Base-by-base conservation (phyloP, 2,888 invertebrate genomes). In the Phlogophora meticulosa region DNA sequence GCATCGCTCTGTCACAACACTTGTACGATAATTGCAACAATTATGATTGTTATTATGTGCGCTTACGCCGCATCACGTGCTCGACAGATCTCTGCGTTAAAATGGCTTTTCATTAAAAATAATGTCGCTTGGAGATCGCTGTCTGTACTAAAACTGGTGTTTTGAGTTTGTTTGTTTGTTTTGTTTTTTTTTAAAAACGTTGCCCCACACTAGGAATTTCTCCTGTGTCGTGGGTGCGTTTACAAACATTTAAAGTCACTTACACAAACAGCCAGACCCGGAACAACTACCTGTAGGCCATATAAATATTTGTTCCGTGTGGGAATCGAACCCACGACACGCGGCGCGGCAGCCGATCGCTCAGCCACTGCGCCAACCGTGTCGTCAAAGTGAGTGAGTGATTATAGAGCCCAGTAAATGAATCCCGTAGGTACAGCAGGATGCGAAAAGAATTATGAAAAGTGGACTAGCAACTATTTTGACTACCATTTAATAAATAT, bases 21-120 rank as follows among this genome's bases (percentile, higher is more conserved):
- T 63, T 66, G 76, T 55, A 75, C 76, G 69, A 70, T 86, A 87
- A 88, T 90, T 89, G 81, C 85, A 61, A 85, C 82, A 86, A 89
- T 87, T 87, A 85, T 80, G 71, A 84, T 84, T 82, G 83, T 85
- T 82, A 87, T 88, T 82, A 85, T 81, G 80, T 82, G 81, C 83
- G 80, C 86, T 83, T 77, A 82, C 81, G 84, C 75, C 67, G 72
- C 76, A 76, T 74, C 77, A 76, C 78, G 76, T 70, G 72, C 60
- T 76, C 48, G 43, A 61, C 76, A 64, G 59, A 73, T 81, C 65
- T 72, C 66, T 51, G 72, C 57, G 64, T 69, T 67, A 68, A 75
- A 68, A 78, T 73, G 63, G 65, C 70, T 74, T 81, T 78, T 82
- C 70, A 80, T 80, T 76, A 75, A 61, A 63, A 61, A 63, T 69